phyloP scores from a whole-genome alignment of 2,113 vertebrate genomes.

The Catharus fuscescens region DNA sequence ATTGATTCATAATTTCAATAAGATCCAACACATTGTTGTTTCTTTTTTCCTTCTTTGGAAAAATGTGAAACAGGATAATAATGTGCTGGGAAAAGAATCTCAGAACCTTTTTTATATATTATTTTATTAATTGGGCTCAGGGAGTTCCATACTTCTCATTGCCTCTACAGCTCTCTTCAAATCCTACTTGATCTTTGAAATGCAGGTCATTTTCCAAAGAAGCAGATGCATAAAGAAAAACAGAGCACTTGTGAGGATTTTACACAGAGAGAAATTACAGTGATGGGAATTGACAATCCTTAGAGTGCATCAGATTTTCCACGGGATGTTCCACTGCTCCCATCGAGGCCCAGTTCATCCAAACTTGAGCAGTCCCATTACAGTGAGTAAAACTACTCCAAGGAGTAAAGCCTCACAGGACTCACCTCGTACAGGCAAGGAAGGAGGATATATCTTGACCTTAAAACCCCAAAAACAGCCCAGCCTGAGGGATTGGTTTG shows the following conservation, averaged over 20 bases:
- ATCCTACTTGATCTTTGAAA: slow-evolving; percentile 44
- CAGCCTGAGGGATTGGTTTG: neutral
- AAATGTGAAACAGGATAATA: neutral
- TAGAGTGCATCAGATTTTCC: slow-evolving; percentile 45
- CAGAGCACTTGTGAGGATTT: slow-evolving; percentile 18
- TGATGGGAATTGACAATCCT: slow-evolving; percentile 55
- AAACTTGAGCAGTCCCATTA: neutral
- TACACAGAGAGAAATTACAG: neutral
- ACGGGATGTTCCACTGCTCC: slow-evolving; percentile 20
- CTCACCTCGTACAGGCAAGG: neutral
- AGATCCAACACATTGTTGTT: neutral
- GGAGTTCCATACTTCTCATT: neutral
- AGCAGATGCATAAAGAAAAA: slow-evolving; percentile 31
- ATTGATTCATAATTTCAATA: slow-evolving; percentile 14
- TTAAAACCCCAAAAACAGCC: neutral
- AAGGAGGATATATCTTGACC: neutral
- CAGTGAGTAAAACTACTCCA: slow-evolving; percentile 5
- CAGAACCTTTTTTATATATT: neutral
- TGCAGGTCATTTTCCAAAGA: slow-evolving; percentile 34
- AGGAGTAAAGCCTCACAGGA: neutral
- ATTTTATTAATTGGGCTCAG: slow-evolving; percentile 25
- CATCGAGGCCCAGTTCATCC: neutral
- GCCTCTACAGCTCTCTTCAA: slow-evolving; percentile 25
- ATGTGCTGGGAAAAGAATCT: neutral
- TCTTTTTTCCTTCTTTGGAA: neutral